These are phyloP conservation scores for Panulirus ornatus DNA, from an alignment of 1,140 invertebrate species.

Conservation along the genomic window DNA sequence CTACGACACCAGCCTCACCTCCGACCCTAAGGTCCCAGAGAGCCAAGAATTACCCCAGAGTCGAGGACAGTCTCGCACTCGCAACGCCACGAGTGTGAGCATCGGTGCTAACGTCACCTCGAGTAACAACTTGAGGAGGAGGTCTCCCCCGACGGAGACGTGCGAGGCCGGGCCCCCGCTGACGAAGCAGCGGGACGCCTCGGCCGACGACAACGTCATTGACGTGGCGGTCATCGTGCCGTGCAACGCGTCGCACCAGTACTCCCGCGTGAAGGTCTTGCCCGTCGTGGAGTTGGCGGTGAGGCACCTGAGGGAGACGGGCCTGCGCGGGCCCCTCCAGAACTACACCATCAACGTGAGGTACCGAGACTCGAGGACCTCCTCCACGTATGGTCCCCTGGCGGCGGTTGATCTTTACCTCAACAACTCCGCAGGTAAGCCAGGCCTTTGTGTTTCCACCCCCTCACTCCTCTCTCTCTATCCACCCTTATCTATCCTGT, in stretches of 20 bases:
- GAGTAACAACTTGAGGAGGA: background rate
- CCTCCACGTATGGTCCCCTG: slow-evolving; percentile 87
- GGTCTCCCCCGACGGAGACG: background rate
- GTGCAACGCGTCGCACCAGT: slow-evolving; percentile 81
- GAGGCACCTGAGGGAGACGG: slow-evolving; percentile 80
- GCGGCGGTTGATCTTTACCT: slow-evolving; percentile 89
- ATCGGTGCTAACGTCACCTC: background rate
- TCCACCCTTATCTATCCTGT: background rate
- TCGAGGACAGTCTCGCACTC: no score
- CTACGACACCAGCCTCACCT: no score
- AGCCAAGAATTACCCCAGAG: background rate
- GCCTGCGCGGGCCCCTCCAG: slow-evolving; percentile 82
- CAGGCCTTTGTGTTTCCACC: background rate
- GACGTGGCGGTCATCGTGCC: slow-evolving; percentile 85
- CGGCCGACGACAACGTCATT: slow-evolving; percentile 36
- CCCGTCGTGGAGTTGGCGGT: slow-evolving; percentile 87
- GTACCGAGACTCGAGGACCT: slow-evolving; percentile 87
- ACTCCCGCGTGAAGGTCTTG: slow-evolving; percentile 85
- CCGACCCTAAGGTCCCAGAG: background rate
- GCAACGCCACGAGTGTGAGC: background rate
- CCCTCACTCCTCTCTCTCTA: background rate
- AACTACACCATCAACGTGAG: slow-evolving; percentile 85
- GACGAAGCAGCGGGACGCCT: background rate
- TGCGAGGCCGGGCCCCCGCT: background rate
- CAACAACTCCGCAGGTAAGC: slow-evolving; percentile 78